A percentile compares a stretch with the other conserved stretches of the same genome.
Conservation (phyloP, 1,140 invertebrate genomes). For the Helicoverpa zea region DNA sequence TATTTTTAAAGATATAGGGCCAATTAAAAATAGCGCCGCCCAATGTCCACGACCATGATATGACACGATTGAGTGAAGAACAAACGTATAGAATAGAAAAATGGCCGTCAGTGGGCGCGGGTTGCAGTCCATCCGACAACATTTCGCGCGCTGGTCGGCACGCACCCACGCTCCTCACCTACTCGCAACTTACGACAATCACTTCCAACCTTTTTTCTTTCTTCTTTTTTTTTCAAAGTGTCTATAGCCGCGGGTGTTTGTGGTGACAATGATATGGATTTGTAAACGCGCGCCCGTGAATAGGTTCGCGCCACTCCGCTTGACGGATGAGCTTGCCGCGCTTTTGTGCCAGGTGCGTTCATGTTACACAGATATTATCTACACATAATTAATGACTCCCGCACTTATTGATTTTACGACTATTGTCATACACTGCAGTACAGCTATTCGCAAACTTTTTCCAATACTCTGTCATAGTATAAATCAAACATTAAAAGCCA, state of each 20-base stretch:
- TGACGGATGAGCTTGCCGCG: slow-evolving; percentile 83
- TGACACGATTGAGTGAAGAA: slow-evolving; percentile 76
- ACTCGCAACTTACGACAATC: slow-evolving; percentile 32
- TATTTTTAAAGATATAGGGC: slow-evolving; percentile 50
- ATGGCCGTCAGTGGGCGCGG: slow-evolving; percentile 65
- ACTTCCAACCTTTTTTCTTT: slow-evolving; percentile 42
- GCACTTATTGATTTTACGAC: slow-evolving; percentile 38
- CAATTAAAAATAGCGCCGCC: slow-evolving; percentile 74
- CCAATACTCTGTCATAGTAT: slow-evolving; percentile 20
- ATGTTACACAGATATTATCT: slow-evolving; percentile 65
- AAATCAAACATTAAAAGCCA: slow-evolving; percentile 49
- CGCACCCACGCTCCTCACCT: slow-evolving; percentile 31
- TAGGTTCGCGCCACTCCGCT: slow-evolving; percentile 75
- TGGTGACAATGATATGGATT: slow-evolving; percentile 67
- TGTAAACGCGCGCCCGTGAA: slow-evolving; percentile 70
- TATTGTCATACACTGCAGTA: slow-evolving; percentile 48
- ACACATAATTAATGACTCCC: slow-evolving; percentile 71
- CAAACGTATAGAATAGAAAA: slow-evolving; percentile 76
- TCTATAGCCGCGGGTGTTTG: slow-evolving; percentile 31
- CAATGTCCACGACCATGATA: slow-evolving; percentile 68
- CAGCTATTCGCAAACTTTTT: slow-evolving; percentile 42
- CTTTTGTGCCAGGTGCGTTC: slow-evolving; percentile 83
- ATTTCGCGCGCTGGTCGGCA: slow-evolving; percentile 78
- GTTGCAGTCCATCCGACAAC: slow-evolving; percentile 78
- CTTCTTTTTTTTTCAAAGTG: slow-evolving; percentile 54